phyloP scores from a whole-genome alignment of 2,113 vertebrate species.

The Perca schrenkii region DNA sequence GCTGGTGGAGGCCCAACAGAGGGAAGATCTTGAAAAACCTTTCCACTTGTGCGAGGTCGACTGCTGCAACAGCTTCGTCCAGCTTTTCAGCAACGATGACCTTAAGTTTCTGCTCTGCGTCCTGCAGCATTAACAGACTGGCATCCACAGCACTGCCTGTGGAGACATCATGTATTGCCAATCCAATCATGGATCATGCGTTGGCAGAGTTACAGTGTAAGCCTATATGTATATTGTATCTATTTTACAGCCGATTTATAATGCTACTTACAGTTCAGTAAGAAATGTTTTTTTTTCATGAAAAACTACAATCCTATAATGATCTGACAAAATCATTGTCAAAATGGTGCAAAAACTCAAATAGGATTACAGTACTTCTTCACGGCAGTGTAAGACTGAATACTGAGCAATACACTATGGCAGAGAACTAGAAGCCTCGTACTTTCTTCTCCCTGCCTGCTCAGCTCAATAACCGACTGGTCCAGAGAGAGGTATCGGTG shows the following conservation, averaged over 20 bases:
- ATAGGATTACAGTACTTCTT: background rate
- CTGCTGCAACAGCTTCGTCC: constrained; percentile 89
- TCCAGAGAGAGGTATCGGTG: constrained; percentile 97
- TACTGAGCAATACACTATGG: background rate
- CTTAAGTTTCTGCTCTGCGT: constrained; percentile 94
- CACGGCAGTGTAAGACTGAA: background rate
- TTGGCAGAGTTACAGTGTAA: background rate
- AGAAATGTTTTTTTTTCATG: background rate
- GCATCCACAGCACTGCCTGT: constrained; percentile 94
- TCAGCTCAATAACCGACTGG: constrained; percentile 98
- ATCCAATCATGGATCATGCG: background rate
- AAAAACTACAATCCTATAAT: background rate
- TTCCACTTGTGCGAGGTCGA: constrained; percentile 94
- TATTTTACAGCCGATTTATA: background rate
- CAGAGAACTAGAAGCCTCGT: constrained; percentile 33
- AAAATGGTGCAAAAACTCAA: background rate
- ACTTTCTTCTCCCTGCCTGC: constrained; percentile 97
- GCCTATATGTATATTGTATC: background rate
- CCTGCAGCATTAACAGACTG: constrained; percentile 93
- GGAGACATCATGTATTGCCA: constrained; percentile 6
- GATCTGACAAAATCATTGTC: background rate
- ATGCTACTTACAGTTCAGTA: background rate
- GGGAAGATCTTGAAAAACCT: constrained; percentile 99
- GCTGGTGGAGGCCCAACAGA: constrained; percentile 93
- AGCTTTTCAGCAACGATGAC: constrained; percentile 94